These are phyloP conservation scores for Toxotes jaculatrix DNA, from an alignment of 2,113 vertebrate species.

Conservation along the genomic window DNA sequence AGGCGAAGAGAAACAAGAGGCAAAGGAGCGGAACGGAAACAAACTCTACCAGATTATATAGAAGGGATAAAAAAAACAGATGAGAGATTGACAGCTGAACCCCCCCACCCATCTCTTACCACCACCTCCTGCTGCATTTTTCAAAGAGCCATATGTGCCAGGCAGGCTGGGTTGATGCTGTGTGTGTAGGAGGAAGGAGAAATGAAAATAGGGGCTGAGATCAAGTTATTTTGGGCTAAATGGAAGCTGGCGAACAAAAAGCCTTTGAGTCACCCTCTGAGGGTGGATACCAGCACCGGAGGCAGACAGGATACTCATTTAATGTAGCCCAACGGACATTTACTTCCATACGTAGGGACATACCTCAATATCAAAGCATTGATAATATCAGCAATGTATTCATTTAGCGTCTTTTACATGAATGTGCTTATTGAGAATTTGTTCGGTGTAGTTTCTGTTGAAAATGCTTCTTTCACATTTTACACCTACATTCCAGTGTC, in stretches of 20 bases:
- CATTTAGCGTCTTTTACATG: neutral
- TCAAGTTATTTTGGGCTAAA: constrained; percentile 79
- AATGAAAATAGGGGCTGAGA: constrained; percentile 80
- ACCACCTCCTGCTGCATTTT: constrained; percentile 56
- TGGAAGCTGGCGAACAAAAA: constrained; percentile 73
- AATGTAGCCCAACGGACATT: constrained; percentile 19
- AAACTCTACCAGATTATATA: constrained; percentile 21
- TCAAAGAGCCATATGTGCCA: constrained; percentile 66
- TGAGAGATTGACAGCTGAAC: constrained; percentile 54
- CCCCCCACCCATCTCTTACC: constrained; percentile 24
- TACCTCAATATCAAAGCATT: neutral
- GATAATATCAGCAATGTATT: neutral
- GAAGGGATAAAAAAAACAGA: constrained; percentile 13
- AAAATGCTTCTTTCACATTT: too few species aligned
- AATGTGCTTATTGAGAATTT: neutral
- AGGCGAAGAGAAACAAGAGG: neutral
- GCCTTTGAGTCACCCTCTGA: constrained; percentile 77
- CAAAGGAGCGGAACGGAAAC: neutral
- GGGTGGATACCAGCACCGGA: constrained; percentile 60
- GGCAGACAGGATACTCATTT: constrained; percentile 50
- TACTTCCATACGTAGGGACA: constrained; percentile 6
- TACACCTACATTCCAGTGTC: too few species aligned
- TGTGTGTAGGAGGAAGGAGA: constrained; percentile 75
- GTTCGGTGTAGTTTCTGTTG: too few species aligned
- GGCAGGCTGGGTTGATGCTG: constrained; percentile 66